Percentiles rank a stretch among this genome's conserved stretches.
phyloP scores from a whole-genome alignment of 2,888 invertebrate genomes.

The Matsumyia berberina region DNA sequence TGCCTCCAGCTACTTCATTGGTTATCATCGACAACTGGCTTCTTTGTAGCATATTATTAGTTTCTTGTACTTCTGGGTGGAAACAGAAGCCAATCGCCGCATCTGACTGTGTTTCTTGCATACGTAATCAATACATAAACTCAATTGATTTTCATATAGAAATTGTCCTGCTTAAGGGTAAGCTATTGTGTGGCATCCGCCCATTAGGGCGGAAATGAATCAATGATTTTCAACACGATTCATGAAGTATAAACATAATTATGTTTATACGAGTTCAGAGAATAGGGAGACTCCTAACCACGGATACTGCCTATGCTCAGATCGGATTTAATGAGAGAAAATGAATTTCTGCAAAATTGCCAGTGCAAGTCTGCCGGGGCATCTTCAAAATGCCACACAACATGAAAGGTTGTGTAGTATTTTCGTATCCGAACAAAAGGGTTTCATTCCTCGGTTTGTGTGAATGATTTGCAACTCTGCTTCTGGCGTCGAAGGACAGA shows the following conservation, averaged over 20 bases:
- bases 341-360: conserved; percentile 22
- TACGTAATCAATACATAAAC: conserved; percentile 38
- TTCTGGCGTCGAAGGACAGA: conserved; percentile 2
- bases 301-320: background rate
- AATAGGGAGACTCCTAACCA: background rate
- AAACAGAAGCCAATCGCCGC: conserved; percentile 7
- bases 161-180: conserved; percentile 28
- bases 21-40: conserved; percentile 15
- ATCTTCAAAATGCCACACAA: conserved; percentile 6
- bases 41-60: conserved; percentile 16
- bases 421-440: conserved; percentile 19
- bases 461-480: conserved; percentile 20
- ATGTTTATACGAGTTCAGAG: background rate
- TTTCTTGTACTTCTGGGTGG: conserved; percentile 2
- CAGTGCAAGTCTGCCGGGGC: conserved; percentile 1
- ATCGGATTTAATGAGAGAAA: conserved; percentile 25
- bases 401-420: conserved; percentile 1
- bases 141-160: conserved; percentile 34
- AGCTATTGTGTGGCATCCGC: conserved; percentile 17
- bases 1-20: background rate
- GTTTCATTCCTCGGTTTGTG: background rate
- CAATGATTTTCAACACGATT: conserved; percentile 31
- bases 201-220: conserved; percentile 5
- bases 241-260: background rate
- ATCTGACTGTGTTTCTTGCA: conserved; percentile 14